Conservation (phyloP, 2,797 vertebrate species). For the Eleutherodactylus coqui region DNA sequence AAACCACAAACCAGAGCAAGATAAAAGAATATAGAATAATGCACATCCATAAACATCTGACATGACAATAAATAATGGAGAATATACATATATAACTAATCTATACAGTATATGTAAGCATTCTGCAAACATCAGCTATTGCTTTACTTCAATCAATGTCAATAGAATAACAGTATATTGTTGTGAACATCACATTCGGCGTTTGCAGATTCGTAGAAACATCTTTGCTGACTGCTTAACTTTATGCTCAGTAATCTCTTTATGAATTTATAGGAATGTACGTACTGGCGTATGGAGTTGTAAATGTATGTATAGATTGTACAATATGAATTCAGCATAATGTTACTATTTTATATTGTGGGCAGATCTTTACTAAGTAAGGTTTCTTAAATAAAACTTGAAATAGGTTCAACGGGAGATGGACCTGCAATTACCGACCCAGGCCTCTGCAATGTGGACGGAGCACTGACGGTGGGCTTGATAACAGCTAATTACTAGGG, state of each 20-base stretch:
- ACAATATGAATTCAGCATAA: not conserved
- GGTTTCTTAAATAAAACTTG: not conserved
- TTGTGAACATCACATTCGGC: not conserved
- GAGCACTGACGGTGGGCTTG: too few species aligned
- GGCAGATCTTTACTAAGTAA: not conserved
- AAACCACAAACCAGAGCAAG: not conserved
- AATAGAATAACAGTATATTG: not conserved
- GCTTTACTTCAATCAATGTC: not conserved
- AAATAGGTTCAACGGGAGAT: too few species aligned
- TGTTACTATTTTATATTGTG: not conserved
- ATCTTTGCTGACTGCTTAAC: not conserved
- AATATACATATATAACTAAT: not conserved
- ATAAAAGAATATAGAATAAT: not conserved
- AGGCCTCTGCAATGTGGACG: too few species aligned
- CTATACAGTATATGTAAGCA: not conserved
- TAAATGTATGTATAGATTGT: not conserved
- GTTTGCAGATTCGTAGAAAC: not conserved
- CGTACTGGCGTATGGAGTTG: not conserved
- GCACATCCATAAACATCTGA: not conserved
- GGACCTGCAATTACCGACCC: too few species aligned
- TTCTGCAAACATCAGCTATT: not conserved
- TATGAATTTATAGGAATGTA: not conserved
- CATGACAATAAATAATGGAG: not conserved
- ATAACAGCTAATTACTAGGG: too few species aligned
- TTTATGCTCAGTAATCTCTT: not conserved